Base-by-base conservation (phyloP, 2,888 invertebrate species). In the Hydrotaea diabolus region DNA sequence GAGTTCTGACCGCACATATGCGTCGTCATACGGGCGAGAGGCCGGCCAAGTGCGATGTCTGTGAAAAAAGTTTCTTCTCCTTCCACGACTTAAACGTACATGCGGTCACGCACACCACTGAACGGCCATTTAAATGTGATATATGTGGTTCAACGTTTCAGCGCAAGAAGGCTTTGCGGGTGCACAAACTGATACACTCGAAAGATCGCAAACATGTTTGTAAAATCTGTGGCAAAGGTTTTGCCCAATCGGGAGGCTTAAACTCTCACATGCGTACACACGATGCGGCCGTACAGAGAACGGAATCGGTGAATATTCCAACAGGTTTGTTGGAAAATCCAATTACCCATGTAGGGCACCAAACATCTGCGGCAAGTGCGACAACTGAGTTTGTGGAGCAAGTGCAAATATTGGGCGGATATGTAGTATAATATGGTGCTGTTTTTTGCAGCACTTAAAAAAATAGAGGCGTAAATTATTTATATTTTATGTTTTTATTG, bases 61-160 rank as follows among this genome's bases (percentile, higher is more conserved):
- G 90, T 76, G 89, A 88, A 26, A 91, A 91, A 81, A 86, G 89
- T 26, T 91, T 91, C 83, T 91, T 89, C 53, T 90, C 90, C 19
- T 89, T 90, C 46, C 90, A 91, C 19, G 90, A 91, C 81, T 88
- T 91, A 21, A 91, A 91, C 49, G 91, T 92, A 0, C 91, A 91
- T 46, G 90, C 91, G 31, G 87, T 91, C 0, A 90, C 91, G 19
- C 91, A 91, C 53, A 89, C 90, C 13, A 90, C 80, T 62, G 88
- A 90, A 64, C 87, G 91, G 0, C 91, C 91, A 2, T 92, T 87
- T 71, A 83, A 82, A 62, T 87, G 87, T 59, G 87, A 87, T 57
- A 79, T 87, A 8, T 87, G 91, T 62, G 89, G 89, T 19, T 88
- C 91, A 0, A 91, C 91, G 53, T 91, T 91, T 77, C 91, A 91